Conservation (phyloP, 1,140 invertebrate genomes). For the Drosophila lowei region DNA sequence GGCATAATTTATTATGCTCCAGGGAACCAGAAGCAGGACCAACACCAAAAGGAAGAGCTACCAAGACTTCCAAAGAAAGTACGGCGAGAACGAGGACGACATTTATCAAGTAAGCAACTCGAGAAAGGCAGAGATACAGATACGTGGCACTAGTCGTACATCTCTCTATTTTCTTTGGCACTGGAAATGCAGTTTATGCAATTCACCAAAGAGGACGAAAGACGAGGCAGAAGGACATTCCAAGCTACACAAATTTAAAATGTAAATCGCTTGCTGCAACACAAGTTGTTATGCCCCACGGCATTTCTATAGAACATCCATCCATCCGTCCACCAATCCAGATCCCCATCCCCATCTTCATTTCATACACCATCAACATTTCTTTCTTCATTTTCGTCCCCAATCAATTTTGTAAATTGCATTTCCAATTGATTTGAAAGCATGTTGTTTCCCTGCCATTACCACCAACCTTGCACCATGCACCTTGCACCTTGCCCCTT, state of each 20-base stretch:
- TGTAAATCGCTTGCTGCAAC: constrained; percentile 61
- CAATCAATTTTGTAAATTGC: constrained; percentile 78
- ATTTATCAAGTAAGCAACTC: constrained; percentile 72
- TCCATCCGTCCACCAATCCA: neutral
- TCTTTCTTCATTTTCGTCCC: constrained; percentile 46
- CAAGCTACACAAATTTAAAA: constrained; percentile 47
- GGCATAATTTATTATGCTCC: constrained; percentile 71
- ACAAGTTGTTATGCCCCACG: constrained; percentile 48
- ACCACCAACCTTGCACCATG: neutral
- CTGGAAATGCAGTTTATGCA: constrained; percentile 30
- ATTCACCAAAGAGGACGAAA: constrained; percentile 11
- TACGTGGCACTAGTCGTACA: constrained; percentile 16
- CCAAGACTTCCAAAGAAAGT: constrained; percentile 17
- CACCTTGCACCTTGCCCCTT: neutral
- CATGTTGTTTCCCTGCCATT: constrained; percentile 25
- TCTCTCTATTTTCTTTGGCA: constrained; percentile 24
- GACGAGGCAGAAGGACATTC: constrained; percentile 7
- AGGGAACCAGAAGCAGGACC: constrained; percentile 3
- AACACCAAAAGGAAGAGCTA: constrained; percentile 15
- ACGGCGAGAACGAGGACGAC: constrained; percentile 29
- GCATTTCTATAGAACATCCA: constrained; percentile 20
- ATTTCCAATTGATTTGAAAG: constrained; percentile 69
- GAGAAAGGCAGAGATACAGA: constrained; percentile 24
- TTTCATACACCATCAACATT: constrained; percentile 8
- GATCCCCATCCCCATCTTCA: constrained; percentile 7